A percentile compares a stretch with the other conserved stretches of the same genome.
These are phyloP conservation scores for Sebastolobus alascanus DNA, from an alignment of 2,797 vertebrate genomes.

Conservation along the genomic window DNA sequence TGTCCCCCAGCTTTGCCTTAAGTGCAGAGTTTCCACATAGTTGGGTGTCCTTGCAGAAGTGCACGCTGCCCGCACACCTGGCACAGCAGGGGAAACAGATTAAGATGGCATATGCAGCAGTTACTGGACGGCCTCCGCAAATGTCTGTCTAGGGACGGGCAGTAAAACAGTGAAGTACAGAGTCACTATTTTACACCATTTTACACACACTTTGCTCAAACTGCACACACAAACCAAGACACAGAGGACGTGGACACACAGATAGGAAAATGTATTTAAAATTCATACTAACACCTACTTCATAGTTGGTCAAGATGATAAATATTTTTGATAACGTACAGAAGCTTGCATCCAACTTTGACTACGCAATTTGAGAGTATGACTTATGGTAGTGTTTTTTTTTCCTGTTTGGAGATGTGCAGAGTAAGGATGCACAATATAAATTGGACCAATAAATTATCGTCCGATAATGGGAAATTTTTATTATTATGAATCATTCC, in stretches of 20 bases:
- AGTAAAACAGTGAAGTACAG: slow-evolving; percentile 73
- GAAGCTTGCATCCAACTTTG: background rate
- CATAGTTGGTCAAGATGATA: background rate
- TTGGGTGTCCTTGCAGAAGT: slow-evolving; percentile 70
- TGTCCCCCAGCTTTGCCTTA: slow-evolving; percentile 58
- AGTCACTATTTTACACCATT: slow-evolving; percentile 29
- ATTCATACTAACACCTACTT: background rate
- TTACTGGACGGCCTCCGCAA: slow-evolving; percentile 65
- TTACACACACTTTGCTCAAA: slow-evolving; percentile 31
- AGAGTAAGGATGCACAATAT: background rate
- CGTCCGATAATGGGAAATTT: too few relatives aligned
- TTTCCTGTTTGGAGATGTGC: background rate
- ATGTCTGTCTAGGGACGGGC: slow-evolving; percentile 73
- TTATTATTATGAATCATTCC: too few relatives aligned
- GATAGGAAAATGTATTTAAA: slow-evolving; percentile 16
- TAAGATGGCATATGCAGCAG: slow-evolving; percentile 77
- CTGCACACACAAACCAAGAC: background rate
- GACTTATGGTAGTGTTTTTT: background rate
- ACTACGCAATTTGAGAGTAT: background rate
- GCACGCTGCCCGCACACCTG: slow-evolving; percentile 77
- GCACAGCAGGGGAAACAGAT: slow-evolving; percentile 78
- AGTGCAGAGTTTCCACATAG: slow-evolving; percentile 56
- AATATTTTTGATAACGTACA: background rate
- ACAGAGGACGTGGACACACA: background rate
- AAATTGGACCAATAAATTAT: too few relatives aligned